Evolutionary conservation across 2,888 invertebrate species (phyloP), one percentile per base, ranked within the genome.

Genomic region (Autographa pulchrina): DNA sequence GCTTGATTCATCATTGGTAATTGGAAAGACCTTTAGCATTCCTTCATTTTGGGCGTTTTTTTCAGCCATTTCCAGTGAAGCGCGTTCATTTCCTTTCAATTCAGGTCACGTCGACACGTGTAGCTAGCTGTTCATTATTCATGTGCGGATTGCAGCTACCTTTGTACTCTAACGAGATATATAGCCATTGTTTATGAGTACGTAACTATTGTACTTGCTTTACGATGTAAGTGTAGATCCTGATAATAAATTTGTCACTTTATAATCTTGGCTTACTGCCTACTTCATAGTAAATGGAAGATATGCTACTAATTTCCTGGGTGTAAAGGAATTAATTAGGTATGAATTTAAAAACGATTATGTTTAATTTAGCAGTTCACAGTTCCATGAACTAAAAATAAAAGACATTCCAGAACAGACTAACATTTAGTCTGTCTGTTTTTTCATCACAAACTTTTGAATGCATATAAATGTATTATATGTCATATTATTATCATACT

Each of bases 51-150:
- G 71, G 74, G 68, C 61, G 72, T 8, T 32, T 32, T 32, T 32
- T 5, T 3, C 6, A 5, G 3, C 41, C 68, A 69, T 74, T 80
- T 74, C 81, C 78, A 79, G 85, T 68, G 72, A 72, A 68, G 68
- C 75, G 84, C 69, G 52, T 80, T 77, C 74, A 87, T 90, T 89
- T 89, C 90, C 90, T 88, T 86, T 91, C 80, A 86, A 93, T 91
- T 90, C 85, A 80, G 86, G 88, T 90, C 92, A 91, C 88, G 88
- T 90, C 88, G 85, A 82, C 82, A 77, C 78, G 73, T 86, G 85
- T 84, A 82, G 70, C 77, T 67, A 76, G 70, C 77, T 66, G 76
- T 82, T 71, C 83, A 87, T 85, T 88, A 87, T 88, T 84, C 85
- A 86, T 83, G 77, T 74, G 65, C 62, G 41, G 65, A 72, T 62